Conservation (phyloP, 2,888 invertebrate genomes). For the Suillia variegata region DNA sequence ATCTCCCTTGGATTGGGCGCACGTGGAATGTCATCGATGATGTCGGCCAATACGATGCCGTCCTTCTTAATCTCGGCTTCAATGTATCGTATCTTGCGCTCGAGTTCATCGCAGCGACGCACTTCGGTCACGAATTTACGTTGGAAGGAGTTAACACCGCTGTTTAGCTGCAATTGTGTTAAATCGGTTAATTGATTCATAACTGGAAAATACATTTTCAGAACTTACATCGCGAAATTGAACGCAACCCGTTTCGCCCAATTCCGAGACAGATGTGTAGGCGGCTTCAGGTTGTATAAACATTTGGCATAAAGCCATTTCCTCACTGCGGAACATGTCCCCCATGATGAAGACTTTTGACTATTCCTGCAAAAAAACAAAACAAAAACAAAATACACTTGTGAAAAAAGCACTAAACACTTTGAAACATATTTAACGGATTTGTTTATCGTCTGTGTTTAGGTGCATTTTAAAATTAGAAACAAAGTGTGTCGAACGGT, state of each 20-base stretch:
- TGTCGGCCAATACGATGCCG: conserved; percentile 74
- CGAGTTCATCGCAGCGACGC: conserved; percentile 84
- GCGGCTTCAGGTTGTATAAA: conserved; percentile 97
- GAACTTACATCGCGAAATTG: conserved; percentile 93
- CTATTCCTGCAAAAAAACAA: conserved; percentile 33
- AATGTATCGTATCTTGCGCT: conserved; percentile 78
- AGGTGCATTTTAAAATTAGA: background rate
- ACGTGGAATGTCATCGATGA: conserved; percentile 70
- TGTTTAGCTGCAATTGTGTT: conserved; percentile 76
- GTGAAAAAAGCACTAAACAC: no score
- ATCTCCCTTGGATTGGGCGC: conserved; percentile 81
- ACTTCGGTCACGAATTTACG: conserved; percentile 87
- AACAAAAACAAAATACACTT: background rate
- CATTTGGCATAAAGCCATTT: conserved; percentile 92
- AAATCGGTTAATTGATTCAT: conserved; percentile 12
- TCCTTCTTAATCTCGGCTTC: conserved; percentile 83
- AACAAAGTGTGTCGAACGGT: no score
- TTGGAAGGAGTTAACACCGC: conserved; percentile 81
- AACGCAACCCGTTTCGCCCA: conserved; percentile 92
- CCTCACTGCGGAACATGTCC: conserved; percentile 86
- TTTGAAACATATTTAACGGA: no score
- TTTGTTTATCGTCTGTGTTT: no score
- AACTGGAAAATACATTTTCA: conserved; percentile 19
- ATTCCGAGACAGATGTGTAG: conserved; percentile 91
- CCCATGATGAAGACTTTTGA: conserved; percentile 67